Conservation (phyloP, 92 coral and sea anemone species). For the Palythoa heliodiscus region DNA sequence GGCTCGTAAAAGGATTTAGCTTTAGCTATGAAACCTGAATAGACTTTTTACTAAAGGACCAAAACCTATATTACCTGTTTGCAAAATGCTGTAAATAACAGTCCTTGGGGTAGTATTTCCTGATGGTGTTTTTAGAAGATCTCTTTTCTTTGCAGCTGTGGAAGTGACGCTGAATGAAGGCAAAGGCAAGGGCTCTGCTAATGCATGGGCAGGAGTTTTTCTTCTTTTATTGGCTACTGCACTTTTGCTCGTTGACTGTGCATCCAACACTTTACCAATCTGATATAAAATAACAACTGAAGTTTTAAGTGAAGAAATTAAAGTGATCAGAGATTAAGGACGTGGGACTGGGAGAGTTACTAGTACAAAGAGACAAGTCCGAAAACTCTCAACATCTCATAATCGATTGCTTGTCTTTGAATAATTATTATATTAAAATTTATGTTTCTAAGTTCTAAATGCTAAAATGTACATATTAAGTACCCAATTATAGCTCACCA, state of each 20-base stretch:
- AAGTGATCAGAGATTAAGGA: too few relatives aligned
- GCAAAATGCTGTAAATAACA: conserved; percentile 63
- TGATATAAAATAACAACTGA: background rate
- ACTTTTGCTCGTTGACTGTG: conserved; percentile 61
- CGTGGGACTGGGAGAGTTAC: too few relatives aligned
- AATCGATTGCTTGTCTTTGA: too few relatives aligned
- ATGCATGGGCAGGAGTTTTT: background rate
- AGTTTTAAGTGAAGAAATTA: background rate
- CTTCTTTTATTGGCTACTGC: conserved; percentile 48
- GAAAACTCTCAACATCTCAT: too few relatives aligned
- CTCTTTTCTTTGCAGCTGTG: conserved; percentile 42
- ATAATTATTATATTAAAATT: too few relatives aligned
- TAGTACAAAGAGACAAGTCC: too few relatives aligned
- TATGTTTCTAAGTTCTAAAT: too few relatives aligned
- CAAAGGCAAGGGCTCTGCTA: background rate
- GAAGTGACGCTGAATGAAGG: background rate
- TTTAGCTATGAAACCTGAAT: too few relatives aligned
- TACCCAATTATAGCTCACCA: too few relatives aligned
- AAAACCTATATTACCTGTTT: conserved; percentile 64
- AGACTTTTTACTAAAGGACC: background rate
- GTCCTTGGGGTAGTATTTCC: conserved; percentile 77
- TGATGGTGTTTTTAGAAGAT: conserved; percentile 48
- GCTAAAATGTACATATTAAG: too few relatives aligned
- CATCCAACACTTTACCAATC: conserved; percentile 70
- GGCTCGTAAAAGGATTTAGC: too few relatives aligned